These are phyloP conservation scores for Heterotilapia buettikoferi DNA, from an alignment of 2,113 vertebrate species.

Conservation along the genomic window DNA sequence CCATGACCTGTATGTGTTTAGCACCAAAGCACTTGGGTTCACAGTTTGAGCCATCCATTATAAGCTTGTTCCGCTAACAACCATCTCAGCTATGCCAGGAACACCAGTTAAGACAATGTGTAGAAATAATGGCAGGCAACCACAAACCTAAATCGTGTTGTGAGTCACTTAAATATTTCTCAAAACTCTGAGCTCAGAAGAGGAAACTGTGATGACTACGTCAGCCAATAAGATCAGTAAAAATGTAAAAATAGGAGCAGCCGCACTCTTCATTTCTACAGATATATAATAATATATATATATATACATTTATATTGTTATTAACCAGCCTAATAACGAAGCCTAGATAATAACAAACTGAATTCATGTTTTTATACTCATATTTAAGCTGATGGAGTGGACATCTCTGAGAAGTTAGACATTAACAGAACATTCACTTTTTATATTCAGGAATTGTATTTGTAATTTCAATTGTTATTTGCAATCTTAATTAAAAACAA, in stretches of 20 bases:
- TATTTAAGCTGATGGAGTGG: not conserved
- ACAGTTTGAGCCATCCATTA: not conserved
- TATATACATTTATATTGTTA: not conserved
- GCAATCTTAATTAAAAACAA: not conserved
- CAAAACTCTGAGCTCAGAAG: not conserved
- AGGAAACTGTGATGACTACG: not conserved
- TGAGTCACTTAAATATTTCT: not conserved
- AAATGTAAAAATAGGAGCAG: not conserved
- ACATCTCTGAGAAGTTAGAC: not conserved
- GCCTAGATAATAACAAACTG: not conserved
- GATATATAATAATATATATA: not conserved
- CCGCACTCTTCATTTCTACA: not conserved
- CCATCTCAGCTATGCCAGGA: not conserved
- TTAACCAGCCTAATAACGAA: not conserved
- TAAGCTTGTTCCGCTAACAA: not conserved
- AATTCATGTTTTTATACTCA: not conserved
- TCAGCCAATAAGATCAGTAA: not conserved
- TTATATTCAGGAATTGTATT: not conserved
- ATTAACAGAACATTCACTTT: not conserved
- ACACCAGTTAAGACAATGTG: not conserved
- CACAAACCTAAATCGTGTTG: not conserved
- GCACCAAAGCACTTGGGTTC: not conserved
- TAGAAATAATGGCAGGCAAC: not conserved
- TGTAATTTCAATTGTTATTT: not conserved
- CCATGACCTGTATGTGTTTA: not conserved